Percentiles rank a stretch among this genome's conserved stretches.
Conservation (phyloP, 2,888 invertebrate genomes). For the Drosophila koepferae region DNA sequence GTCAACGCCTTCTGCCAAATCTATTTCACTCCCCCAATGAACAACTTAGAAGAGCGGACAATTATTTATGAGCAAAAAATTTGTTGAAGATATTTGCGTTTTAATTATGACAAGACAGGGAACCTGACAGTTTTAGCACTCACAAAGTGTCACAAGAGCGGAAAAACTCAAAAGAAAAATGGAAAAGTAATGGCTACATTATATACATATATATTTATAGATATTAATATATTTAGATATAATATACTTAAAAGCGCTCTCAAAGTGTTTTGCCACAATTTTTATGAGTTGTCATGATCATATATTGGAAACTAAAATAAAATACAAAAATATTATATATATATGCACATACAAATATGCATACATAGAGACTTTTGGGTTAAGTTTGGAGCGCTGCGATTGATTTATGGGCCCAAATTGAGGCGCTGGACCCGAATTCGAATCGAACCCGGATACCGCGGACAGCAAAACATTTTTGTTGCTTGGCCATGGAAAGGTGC, state of each 20-base stretch:
- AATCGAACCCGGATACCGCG: slow-evolving; percentile 43
- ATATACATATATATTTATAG: slow-evolving; percentile 11
- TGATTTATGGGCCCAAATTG: slow-evolving; percentile 83
- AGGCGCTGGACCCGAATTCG: slow-evolving; percentile 49
- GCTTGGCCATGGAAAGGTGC: slow-evolving; percentile 46
- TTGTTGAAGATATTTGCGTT: slow-evolving; percentile 58
- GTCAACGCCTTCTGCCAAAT: slow-evolving; percentile 73
- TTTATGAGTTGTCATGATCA: slow-evolving; percentile 41
- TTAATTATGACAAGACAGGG: slow-evolving; percentile 80
- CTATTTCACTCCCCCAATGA: slow-evolving; percentile 43
- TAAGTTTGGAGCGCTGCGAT: slow-evolving; percentile 67
- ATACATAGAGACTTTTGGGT: slow-evolving; percentile 28
- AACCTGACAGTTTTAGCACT: slow-evolving; percentile 72
- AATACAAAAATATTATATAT: slow-evolving; percentile 13
- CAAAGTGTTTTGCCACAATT: slow-evolving; percentile 70
- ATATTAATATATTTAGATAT: slow-evolving; percentile 14
- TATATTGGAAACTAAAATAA: slow-evolving; percentile 37
- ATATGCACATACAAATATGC: background rate
- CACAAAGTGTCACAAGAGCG: slow-evolving; percentile 53
- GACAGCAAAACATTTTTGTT: slow-evolving; percentile 40
- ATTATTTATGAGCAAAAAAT: slow-evolving; percentile 58
- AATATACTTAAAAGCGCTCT: slow-evolving; percentile 12
- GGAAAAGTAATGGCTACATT: slow-evolving; percentile 31
- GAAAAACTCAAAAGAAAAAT: slow-evolving; percentile 27
- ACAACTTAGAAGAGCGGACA: slow-evolving; percentile 31